Percentiles rank a stretch among this genome's conserved stretches.
These are phyloP conservation scores for Pterostichus niger DNA, from an alignment of 2,888 invertebrate genomes.

Conservation along the genomic window DNA sequence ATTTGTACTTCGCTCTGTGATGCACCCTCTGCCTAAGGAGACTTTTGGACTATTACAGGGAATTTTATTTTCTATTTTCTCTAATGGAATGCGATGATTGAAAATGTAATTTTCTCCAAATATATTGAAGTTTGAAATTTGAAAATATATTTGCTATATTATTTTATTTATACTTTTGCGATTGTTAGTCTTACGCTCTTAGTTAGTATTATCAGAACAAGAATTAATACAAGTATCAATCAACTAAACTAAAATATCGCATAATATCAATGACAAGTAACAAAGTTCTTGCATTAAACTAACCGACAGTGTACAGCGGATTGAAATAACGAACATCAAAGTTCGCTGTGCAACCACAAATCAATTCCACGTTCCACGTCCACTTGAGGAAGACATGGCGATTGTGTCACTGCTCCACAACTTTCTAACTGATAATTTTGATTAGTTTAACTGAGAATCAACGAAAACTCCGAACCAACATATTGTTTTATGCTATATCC, in stretches of 20 bases:
- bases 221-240: too few species aligned
- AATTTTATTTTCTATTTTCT: conserved; percentile 45
- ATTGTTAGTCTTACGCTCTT: too few species aligned
- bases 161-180: too few species aligned
- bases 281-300: conserved; percentile 26
- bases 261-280: not conserved
- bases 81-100: conserved; percentile 22
- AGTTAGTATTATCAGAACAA: too few species aligned
- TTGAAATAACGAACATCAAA: not conserved
- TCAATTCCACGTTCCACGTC: not conserved
- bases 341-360: not conserved
- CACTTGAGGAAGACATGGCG: not conserved
- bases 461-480: not conserved
- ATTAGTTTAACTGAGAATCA: not conserved
- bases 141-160: too few species aligned
- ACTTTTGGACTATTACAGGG: conserved; percentile 32
- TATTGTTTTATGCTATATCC: too few species aligned
- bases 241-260: not conserved
- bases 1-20: conserved; percentile 54
- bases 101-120: not conserved
- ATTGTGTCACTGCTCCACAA: not conserved
- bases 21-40: conserved; percentile 34
- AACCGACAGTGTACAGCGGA: not conserved
- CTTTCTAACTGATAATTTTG: conserved; percentile 1
- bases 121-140: too few species aligned